phyloP scores from a whole-genome alignment of 2,888 invertebrate genomes.

The Melanostoma mellinum region DNA sequence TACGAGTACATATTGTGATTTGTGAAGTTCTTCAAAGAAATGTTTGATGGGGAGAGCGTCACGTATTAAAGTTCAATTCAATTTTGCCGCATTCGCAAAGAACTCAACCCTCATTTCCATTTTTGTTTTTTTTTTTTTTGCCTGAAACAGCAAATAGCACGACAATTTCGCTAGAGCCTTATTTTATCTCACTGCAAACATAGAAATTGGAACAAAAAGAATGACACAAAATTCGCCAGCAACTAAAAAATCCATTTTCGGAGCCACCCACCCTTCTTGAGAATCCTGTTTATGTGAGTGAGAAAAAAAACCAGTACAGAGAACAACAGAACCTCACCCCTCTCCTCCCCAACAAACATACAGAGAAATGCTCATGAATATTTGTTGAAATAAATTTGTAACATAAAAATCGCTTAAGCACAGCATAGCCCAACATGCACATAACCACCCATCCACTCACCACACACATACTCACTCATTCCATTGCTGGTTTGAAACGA shows the following conservation, averaged over 20 bases:
- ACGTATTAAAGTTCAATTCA: too few species aligned
- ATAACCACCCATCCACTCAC: not conserved
- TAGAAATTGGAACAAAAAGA: slow-evolving; percentile 2
- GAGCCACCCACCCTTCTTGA: not conserved
- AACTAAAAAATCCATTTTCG: not conserved
- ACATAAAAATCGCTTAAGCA: slow-evolving; percentile 16
- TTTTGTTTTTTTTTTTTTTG: not conserved
- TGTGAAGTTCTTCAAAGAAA: too few species aligned
- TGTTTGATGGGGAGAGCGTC: too few species aligned
- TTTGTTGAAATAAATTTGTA: slow-evolving; percentile 3
- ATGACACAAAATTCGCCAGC: slow-evolving; percentile 3
- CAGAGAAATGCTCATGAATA: not conserved
- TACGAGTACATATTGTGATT: too few species aligned
- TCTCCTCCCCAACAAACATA: slow-evolving; percentile 7
- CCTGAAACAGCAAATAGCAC: not conserved
- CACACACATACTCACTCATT: too few species aligned
- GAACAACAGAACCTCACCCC: slow-evolving; percentile 10
- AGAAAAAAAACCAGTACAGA: slow-evolving; percentile 6
- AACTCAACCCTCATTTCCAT: not conserved
- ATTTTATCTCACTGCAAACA: slow-evolving; percentile 3
- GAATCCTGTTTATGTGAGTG: not conserved
- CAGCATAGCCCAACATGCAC: not conserved
- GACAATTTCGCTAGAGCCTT: slow-evolving; percentile 7
- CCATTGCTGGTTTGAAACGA: too few species aligned
- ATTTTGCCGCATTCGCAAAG: too few species aligned